Base-by-base conservation (phyloP, 2,797 vertebrate species). In the Macrochelys suwanniensis region DNA sequence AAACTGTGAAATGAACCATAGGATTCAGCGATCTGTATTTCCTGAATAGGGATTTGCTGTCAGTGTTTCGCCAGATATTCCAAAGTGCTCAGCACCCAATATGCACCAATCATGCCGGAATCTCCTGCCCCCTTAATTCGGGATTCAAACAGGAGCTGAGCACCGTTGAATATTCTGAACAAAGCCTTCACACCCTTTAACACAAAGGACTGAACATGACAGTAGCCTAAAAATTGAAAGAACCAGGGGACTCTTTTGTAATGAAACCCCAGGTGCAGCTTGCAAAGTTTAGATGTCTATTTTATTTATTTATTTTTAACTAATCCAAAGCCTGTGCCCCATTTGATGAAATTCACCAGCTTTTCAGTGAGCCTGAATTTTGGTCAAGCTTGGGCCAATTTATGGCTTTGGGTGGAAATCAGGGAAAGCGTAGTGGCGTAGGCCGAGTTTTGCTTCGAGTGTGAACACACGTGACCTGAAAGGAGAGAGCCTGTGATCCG, bases 191-290 rank as follows among this genome's bases (percentile, higher is more conserved):
- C 61, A 59, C 7, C 57, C 47, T 47, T 51, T 49, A 61, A 49
- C 2, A 1, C 5, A 45, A 82, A 82, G 88, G 51, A 5, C 47
- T 94, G 82, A 94, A 81, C 54, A 82, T 13, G 42, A 80, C 7
- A 21, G 25, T 65, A 95, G 85, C 85, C 84, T 33, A 26, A 47
- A 97, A 82, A 89, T 77, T 91, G 78, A 37, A 12, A 84, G 82
- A 65, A n/a, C 19, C 33, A 84, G 13, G 15, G 16, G 61, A 80
- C 49, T 12, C 21, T 65, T 23, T 82, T 49, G 45, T 28, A 15
- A 12, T 47, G 42, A 47, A 76, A 76, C 45, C 74, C 4, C 19
- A 37, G 17, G 65, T n/a, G n/a, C n/a, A 25, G 65, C 65, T 28
- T 17, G 74, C 45, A 77, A 28, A 28, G 42, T 49, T 77, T 49